Base-by-base conservation (phyloP, 2,888 invertebrate species). In the Eristalinus sepulchralis region DNA sequence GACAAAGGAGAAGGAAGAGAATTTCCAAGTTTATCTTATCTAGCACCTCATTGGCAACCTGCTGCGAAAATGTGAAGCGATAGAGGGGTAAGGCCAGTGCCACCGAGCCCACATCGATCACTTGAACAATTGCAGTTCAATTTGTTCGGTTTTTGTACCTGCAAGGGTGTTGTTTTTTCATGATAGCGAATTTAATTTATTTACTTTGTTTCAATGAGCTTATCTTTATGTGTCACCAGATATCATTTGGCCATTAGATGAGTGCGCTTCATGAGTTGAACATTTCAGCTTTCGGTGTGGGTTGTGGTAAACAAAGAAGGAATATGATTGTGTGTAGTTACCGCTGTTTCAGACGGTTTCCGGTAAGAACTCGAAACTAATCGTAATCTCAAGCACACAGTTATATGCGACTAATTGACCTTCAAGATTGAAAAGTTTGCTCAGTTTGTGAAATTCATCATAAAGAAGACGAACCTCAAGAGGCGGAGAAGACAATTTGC, bases 221-320 rank as follows among this genome's bases (percentile, higher is more conserved):
- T 71, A 71, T 71, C 71, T 60, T 47, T 71, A 10, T 47, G 20
- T 71, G 71, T 71, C 60, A 31, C 5, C 39, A 47, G 20, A 47
- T 39, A 59, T 20, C 11, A 11, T 60, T 4, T 9, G n/a, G 11
- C 34, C 24, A 55, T 59, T 57, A 57, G 36, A 39, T 27, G 17
- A n/a, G 9, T 27, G 27, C n/a, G 27, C 11, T 8, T n/a, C 36
- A 31, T n/a, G 17, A n/a, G n/a, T n/a, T n/a, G 57, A 9, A 9
- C 13, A 13, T 24, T 5, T 57, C 2, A 3, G 57, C 8, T 24
- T 6, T n/a, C n/a, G 17, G 0, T 22, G 55, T 55, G 22, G 17
- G 2, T 13, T 17, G 20, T 53, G 9, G 57, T 10, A 57, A 22
- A 22, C 57, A 24, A 57, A 20, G 9, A 27, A 4, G 1, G 22